Base-by-base conservation (phyloP, 2,797 vertebrate species). In the Chromobotia macracanthus region DNA sequence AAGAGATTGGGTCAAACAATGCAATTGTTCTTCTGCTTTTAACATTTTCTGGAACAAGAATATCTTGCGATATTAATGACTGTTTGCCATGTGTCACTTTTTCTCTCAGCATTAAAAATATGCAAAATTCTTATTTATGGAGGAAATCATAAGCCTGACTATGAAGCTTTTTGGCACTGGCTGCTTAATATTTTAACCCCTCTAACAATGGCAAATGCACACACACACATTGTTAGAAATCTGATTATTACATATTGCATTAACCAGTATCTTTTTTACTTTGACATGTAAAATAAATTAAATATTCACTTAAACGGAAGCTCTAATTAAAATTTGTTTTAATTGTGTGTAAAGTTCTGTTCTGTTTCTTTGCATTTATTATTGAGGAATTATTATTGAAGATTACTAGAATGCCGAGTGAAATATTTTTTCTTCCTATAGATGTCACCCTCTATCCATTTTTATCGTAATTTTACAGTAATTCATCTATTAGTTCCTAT, bases 91-190 rank as follows among this genome's bases (percentile, higher is more conserved):
- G 86, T 84, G 89, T 89, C 82, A 86, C 87, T 90, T 89, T 75
- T 87, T 75, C 84, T 83, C 79, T 86, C 85, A 79, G 85, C 83
- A 68, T 12, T 79, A 87, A 91, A 88, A 91, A 80, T 89, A 89
- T 48, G 25, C 64, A 58, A 92, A 93, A 92, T 93, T 91, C 88
- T 79, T 55, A 71, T 84, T 86, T 80, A 85, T 86, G 88, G 87
- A 88, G 89, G 80, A 79, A 86, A 65, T 68, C 61, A 79, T 89
- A 88, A 91, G 83, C 80, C 81, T 86, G 56, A 74, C 83, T 71
- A 80, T 80, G 81, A 87, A 89, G 87, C 87, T 84, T 87, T 35
- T 48, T 74, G 79, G 78, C 65, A 31, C 73, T 3, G 76, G 79
- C 72, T 73, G 75, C 82, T 88, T 84, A 41, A 50, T 68, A 55